Conservation (phyloP, 2,797 vertebrate genomes). For the Sparus aurata region DNA sequence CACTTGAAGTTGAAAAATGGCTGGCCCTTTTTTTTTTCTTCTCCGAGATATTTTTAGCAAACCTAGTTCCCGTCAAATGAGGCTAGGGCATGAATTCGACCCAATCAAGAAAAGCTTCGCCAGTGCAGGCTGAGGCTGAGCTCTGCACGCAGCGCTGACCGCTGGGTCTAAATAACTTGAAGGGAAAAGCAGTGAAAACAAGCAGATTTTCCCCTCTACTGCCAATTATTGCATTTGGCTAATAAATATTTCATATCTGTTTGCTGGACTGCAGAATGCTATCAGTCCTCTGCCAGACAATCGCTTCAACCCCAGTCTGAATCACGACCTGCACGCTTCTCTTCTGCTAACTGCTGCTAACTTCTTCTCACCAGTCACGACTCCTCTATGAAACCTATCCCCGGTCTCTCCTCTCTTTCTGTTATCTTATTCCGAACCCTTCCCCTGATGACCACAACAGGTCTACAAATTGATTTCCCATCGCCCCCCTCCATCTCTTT, state of each 20-base stretch:
- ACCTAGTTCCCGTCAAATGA: slow-evolving; percentile 60
- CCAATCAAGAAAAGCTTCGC: slow-evolving; percentile 29
- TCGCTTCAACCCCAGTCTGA: slow-evolving; percentile 8
- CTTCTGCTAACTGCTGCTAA: background rate
- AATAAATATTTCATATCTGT: slow-evolving; percentile 49
- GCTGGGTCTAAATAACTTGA: background rate
- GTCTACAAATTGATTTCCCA: slow-evolving; percentile 70
- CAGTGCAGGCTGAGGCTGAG: background rate
- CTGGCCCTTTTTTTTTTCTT: slow-evolving; percentile 36
- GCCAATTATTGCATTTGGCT: slow-evolving; percentile 38
- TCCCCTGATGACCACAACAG: slow-evolving; percentile 55
- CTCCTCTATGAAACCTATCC: slow-evolving; percentile 34
- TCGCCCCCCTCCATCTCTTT: slow-evolving; percentile 49
- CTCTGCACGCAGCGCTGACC: slow-evolving; percentile 15
- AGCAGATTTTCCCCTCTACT: background rate
- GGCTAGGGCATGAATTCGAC: slow-evolving; percentile 40
- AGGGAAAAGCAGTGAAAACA: slow-evolving; percentile 5
- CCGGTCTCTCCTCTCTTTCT: slow-evolving; percentile 21
- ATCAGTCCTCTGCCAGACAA: slow-evolving; percentile 7
- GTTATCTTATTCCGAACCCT: slow-evolving; percentile 30
- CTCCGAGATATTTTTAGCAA: slow-evolving; percentile 71
- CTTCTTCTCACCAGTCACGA: slow-evolving; percentile 23
- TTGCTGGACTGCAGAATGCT: slow-evolving; percentile 23
- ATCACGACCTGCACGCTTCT: background rate
- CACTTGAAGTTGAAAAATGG: slow-evolving; percentile 56